Conservation (phyloP, 2,113 vertebrate species). For the Cnemophilus loriae region DNA sequence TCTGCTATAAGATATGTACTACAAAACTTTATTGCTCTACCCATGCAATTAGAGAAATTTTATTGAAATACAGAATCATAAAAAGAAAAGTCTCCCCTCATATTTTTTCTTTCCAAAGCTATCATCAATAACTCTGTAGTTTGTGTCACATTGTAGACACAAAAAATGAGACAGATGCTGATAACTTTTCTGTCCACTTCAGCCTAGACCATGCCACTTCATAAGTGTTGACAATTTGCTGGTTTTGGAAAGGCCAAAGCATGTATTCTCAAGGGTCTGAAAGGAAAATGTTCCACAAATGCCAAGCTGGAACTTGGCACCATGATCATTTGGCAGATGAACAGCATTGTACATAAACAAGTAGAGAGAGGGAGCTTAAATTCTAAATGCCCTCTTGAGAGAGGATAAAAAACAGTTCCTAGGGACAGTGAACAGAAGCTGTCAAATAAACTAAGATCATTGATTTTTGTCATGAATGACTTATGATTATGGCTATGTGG, state of each 20-base stretch:
- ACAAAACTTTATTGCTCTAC: neutral
- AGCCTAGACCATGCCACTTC: neutral
- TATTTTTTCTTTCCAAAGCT: neutral
- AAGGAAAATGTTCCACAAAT: constrained; percentile 43
- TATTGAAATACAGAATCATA: neutral
- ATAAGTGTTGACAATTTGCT: constrained; percentile 9
- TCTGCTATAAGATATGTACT: neutral
- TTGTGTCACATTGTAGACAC: neutral
- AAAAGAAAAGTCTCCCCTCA: neutral
- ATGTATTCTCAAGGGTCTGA: constrained; percentile 38
- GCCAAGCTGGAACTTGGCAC: constrained; percentile 61
- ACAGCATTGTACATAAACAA: constrained; percentile 47
- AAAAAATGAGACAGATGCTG: neutral
- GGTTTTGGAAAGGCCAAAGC: neutral
- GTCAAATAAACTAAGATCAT: constrained; percentile 16
- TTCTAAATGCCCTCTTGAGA: constrained; percentile 62
- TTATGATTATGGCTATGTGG: neutral
- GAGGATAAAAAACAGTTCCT: constrained; percentile 44
- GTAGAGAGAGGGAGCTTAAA: constrained; percentile 14
- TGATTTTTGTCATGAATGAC: constrained; percentile 51
- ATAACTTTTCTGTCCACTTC: constrained; percentile 14
- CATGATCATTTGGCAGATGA: constrained; percentile 12
- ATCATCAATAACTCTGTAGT: neutral
- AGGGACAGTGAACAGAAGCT: constrained; percentile 42
- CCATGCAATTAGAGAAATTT: neutral